phyloP scores from a whole-genome alignment of 2,113 vertebrate species.

The Agelaius phoeniceus region DNA sequence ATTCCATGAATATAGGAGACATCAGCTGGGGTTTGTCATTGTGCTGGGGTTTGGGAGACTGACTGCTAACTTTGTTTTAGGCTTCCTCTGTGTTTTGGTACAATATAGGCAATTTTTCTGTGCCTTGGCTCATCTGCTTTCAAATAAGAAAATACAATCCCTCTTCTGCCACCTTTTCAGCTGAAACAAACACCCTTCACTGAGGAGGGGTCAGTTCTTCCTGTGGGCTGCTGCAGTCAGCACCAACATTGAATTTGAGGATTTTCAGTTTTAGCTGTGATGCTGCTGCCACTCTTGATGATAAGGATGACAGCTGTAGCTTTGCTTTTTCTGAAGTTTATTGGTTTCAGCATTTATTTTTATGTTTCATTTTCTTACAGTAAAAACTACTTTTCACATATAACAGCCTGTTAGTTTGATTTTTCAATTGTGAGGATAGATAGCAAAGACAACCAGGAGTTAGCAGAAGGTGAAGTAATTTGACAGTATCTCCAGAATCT shows the following conservation, averaged over 20 bases:
- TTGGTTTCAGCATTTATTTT: not conserved
- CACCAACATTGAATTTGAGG: not conserved
- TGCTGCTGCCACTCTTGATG: not conserved
- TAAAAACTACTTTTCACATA: not conserved
- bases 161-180: not conserved
- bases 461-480: constrained; percentile 4
- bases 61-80: not conserved
- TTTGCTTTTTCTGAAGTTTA: constrained; percentile 23
- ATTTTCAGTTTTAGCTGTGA: not conserved
- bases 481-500: not conserved
- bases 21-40: not conserved
- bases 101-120: not conserved
- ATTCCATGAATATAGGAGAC: not conserved
- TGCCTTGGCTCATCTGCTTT: not conserved
- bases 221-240: not conserved
- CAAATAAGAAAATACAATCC: not conserved
- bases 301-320: constrained; percentile 1
- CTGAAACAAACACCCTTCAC: not conserved
- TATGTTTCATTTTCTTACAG: not conserved
- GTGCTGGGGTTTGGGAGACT: not conserved
- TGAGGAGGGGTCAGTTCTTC: not conserved
- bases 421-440: not conserved
- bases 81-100: not conserved
- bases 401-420: not conserved
- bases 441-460: not conserved